Conservation (phyloP, 2,113 vertebrate genomes). For the Grantiella picta region DNA sequence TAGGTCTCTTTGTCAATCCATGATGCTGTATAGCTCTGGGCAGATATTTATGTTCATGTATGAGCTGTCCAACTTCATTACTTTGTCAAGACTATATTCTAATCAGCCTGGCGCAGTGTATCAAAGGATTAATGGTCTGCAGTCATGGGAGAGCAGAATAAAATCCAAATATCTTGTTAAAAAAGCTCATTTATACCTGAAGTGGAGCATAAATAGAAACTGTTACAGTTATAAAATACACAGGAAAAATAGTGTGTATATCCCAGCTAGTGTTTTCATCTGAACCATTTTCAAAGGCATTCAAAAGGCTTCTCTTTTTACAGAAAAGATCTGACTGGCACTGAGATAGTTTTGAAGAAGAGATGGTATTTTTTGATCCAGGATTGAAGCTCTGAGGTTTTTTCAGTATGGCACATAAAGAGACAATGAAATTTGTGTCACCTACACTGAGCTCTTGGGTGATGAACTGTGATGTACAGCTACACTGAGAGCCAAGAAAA, state of each 20-base stretch:
- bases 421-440: not conserved
- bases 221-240: not conserved
- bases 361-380: not conserved
- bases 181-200: not conserved
- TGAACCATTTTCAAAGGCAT: not conserved
- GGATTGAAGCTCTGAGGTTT: not conserved
- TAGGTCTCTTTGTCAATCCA: not conserved
- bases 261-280: not conserved
- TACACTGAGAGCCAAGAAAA: not conserved
- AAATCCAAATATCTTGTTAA: not conserved
- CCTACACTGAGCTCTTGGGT: not conserved
- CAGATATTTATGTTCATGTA: not conserved
- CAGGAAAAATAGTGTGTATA: not conserved
- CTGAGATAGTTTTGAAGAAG: not conserved
- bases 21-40: not conserved
- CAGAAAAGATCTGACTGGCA: not conserved
- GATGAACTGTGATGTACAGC: not conserved
- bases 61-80: not conserved
- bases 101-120: not conserved
- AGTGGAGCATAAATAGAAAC: not conserved
- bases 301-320: not conserved
- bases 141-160: not conserved
- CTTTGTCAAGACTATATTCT: not conserved
- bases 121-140: not conserved
- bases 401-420: not conserved